phyloP scores from a whole-genome alignment of 2,888 invertebrate species.

The Sesamia inferens region DNA sequence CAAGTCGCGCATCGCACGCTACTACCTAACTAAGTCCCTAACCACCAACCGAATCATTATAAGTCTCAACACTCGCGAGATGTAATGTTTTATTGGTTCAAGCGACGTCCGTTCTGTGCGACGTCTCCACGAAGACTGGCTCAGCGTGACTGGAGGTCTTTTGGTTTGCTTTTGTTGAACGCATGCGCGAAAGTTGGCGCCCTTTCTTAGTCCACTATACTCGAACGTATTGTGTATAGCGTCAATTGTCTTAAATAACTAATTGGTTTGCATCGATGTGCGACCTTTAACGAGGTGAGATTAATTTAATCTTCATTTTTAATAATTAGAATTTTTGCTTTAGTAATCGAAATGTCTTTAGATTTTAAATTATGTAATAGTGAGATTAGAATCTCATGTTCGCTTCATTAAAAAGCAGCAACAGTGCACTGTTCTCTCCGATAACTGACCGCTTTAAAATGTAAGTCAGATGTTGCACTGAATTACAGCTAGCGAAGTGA shows the following conservation, averaged over 20 bases:
- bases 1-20: conserved; percentile 85
- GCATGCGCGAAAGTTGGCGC: conserved; percentile 86
- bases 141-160: conserved; percentile 77
- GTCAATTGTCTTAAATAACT: conserved; percentile 87
- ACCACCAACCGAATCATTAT: conserved; percentile 63
- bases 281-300: conserved; percentile 39
- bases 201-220: conserved; percentile 85
- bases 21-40: conserved; percentile 70
- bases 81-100: conserved; percentile 58
- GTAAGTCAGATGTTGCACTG: conserved; percentile 4
- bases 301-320: conserved; percentile 35
- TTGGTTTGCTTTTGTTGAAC: conserved; percentile 65
- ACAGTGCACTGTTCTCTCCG: not conserved
- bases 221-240: conserved; percentile 82
- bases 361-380: conserved; percentile 9
- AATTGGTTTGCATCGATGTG: conserved; percentile 76
- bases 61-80: conserved; percentile 69
- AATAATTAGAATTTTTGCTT: not conserved
- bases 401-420: not conserved
- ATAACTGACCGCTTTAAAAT: not conserved
- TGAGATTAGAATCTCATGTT: not conserved
- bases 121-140: conserved; percentile 80
- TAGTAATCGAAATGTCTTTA: not conserved
- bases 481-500: conserved; percentile 15
- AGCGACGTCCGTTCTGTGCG: conserved; percentile 69